phyloP scores from a whole-genome alignment of 2,888 invertebrate genomes.

The Julus scanicus region DNA sequence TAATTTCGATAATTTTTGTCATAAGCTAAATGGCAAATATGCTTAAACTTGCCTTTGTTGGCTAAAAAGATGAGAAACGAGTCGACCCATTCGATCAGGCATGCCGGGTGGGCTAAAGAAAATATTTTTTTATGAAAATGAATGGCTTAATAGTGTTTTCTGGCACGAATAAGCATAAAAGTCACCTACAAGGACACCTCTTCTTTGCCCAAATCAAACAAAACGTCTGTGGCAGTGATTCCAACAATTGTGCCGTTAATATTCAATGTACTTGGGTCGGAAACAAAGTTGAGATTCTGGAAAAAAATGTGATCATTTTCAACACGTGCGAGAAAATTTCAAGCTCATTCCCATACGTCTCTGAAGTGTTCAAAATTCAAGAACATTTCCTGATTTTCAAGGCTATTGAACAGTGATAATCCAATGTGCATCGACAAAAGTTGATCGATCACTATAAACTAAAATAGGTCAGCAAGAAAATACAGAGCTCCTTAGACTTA shows the following conservation, averaged over 20 bases:
- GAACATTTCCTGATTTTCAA: no score
- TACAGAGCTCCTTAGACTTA: not conserved
- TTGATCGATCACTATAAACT: no score
- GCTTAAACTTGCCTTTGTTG: conserved; percentile 72
- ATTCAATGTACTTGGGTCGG: conserved; percentile 84
- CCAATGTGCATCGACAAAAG: no score
- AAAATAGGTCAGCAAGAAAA: no score
- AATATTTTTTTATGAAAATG: not conserved
- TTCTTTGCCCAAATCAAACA: conserved; percentile 83
- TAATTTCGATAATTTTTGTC: not conserved
- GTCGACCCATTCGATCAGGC: conserved; percentile 78
- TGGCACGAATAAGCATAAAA: no score
- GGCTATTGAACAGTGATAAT: no score
- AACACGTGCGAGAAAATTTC: conserved; percentile 54
- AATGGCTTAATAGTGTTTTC: not conserved
- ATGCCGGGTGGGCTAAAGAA: conserved; percentile 62
- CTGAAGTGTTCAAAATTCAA: no score
- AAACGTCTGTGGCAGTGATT: conserved; percentile 82
- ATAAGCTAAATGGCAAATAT: not conserved
- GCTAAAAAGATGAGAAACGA: conserved; percentile 78
- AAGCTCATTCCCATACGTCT: no score
- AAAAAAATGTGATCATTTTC: not conserved
- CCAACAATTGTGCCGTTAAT: conserved; percentile 82
- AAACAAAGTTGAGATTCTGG: conserved; percentile 71
- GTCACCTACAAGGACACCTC: conserved; percentile 78